Evolutionary conservation across 2,113 vertebrate genomes (phyloP), one percentile per base, ranked within the genome.

Genomic region (Rattus rattus): DNA sequence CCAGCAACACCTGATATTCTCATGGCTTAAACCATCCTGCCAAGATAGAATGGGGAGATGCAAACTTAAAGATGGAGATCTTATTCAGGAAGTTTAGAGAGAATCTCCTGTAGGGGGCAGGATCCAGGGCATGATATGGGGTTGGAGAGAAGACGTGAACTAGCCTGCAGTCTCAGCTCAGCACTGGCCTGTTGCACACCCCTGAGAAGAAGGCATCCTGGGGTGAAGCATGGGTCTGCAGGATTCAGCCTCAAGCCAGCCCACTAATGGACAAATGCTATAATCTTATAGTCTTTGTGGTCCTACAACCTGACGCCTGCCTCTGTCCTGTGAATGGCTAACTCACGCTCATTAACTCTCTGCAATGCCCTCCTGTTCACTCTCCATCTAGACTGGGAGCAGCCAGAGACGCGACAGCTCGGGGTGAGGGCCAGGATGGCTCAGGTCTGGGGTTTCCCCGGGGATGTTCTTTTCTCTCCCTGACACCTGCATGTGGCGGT

Each of bases 251-350:
- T 8, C 39, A 67, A 56, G 33, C 24, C 4, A 7, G n/a, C 10
- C 63, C 49, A 52, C 52, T 20, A 5, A 24, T 17, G n/a, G 76
- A 13, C 17, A 76, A 65, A n/a, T 4, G 20, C 39, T 70, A 30
- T 10, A 9, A 10, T 43, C 69, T 47, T 16, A 59, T 59, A 22
- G 16, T 33, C 17, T 8, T 0, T 33, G 2, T 0, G 0, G 81
- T 0, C 0, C 17, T 1, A 67, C 24, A 11, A 0, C 16, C 43
- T 3, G 5, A 47, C 6, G 12, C 59, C 63, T 14, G 7, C n/a
- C 22, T 65, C 7, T 2, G 43, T 54, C 85, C 43, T 4, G 7
- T 28, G 1, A 0, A 5, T 33, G 12, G 28, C 43, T 14, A 75
- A 3, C 13, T 72, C 73, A 11, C 59, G 30, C 2, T 5, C 3